Base-by-base conservation (phyloP, 2,888 invertebrate genomes). In the Trissoscelio sp. region DNA sequence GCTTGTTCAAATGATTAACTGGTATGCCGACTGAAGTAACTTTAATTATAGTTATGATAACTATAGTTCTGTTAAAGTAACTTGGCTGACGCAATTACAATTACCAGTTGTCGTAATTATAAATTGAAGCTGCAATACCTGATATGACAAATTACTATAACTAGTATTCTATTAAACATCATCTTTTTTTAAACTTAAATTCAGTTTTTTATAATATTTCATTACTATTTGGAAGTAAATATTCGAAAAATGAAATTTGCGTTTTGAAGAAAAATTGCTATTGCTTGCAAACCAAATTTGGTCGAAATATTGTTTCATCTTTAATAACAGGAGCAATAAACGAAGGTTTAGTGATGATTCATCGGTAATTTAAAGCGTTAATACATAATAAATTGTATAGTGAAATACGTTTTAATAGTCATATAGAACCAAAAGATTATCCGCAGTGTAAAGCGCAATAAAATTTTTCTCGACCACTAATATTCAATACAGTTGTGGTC, bases 71-170 rank as follows among this genome's bases (percentile, higher is more conserved):
- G 75, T 67, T 75, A 67, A 44, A 67, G 67, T 60, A 48, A 67
- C 60, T 44, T 60, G 16, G 42, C 44, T 75, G 67, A 60, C 14
- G 67, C 66, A 75, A 75, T 66, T 66, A 39, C 58, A 75, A 75
- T 67, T 39, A 34, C 44, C 39, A 51, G 51, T 73, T 62, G 53
- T 28, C 34, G 42, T 55, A 48, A 70, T 70, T 48, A 48, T 48
- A 31, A 64, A 48, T 34, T 48, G 46, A 34, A 24, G 20, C 14
- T 39, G 12, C 11, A 37, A 39, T 39, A 37, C 11, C 24, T 42
- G 39, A 42, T 42, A 42, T 14, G 39, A 14, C 39, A 42, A 42
- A 42, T 42, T 42, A 14, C 39, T 14, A 3, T 42, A 14, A 42
- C 39, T 42, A 11, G 39, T 14, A 14, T 42, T 42, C 39, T 42